Conservation (phyloP, 1,140 invertebrate species). For the Habropoda laboriosa region DNA sequence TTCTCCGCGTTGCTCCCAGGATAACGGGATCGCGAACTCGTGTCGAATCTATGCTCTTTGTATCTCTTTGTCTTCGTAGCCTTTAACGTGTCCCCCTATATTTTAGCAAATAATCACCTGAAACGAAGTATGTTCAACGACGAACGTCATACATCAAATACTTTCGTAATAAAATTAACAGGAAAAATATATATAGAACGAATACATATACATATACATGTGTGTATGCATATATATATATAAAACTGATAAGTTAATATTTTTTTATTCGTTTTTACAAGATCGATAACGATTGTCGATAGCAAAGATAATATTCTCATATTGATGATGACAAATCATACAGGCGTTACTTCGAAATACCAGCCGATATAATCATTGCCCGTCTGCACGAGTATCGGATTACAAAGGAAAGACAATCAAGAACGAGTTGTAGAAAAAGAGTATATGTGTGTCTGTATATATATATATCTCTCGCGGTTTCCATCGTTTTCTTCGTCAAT, state of each 20-base stretch:
- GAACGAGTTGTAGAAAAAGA: not conserved
- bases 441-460: too few species aligned
- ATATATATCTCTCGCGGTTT: not conserved
- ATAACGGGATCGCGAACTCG: slow-evolving; percentile 70
- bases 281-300: not conserved
- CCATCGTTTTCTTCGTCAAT: not conserved
- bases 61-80: slow-evolving; percentile 58
- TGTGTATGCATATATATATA: not conserved
- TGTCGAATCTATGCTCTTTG: slow-evolving; percentile 65
- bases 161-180: not conserved
- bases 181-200: too few species aligned
- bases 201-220: too few species aligned
- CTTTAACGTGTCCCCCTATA: not conserved
- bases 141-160: not conserved
- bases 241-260: not conserved
- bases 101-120: not conserved
- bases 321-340: not conserved
- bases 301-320: not conserved
- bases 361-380: not conserved
- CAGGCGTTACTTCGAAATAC: not conserved
- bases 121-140: not conserved
- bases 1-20: slow-evolving; percentile 50
- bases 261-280: not conserved
- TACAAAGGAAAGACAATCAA: slow-evolving; percentile 10
- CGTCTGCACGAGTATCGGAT: not conserved